Evolutionary conservation across 2,888 invertebrate genomes (phyloP).

Genomic region (Podotricha telesiphe): DNA sequence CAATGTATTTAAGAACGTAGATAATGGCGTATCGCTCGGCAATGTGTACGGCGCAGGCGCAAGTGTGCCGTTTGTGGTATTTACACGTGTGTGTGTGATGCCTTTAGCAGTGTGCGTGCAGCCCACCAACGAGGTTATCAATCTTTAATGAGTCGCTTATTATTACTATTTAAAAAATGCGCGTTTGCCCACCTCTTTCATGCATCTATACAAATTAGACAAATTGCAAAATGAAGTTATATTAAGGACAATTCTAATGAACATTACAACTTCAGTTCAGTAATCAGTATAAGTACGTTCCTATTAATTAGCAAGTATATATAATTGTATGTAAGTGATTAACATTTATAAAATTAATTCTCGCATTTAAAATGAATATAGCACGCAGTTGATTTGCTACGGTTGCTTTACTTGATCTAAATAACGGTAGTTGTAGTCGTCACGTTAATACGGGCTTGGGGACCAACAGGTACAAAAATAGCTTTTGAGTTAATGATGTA

Average conservation of each 20-base stretch:
- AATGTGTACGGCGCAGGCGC: slow-evolving; percentile 45
- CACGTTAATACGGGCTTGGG: slow-evolving; percentile 36
- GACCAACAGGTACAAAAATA: slow-evolving; percentile 30
- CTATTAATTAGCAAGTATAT: slow-evolving; percentile 40
- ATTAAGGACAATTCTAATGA: not conserved
- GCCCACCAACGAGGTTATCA: slow-evolving; percentile 74
- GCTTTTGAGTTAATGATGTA: slow-evolving; percentile 11
- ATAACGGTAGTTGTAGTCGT: slow-evolving; percentile 38
- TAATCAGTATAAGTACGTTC: slow-evolving; percentile 37
- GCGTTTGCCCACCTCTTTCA: slow-evolving; percentile 53
- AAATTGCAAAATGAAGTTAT: slow-evolving; percentile 23
- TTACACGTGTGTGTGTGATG: slow-evolving; percentile 47
- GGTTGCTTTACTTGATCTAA: slow-evolving; percentile 42
- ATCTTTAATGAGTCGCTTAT: slow-evolving; percentile 69
- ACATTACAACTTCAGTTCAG: not conserved
- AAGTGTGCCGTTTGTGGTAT: slow-evolving; percentile 50
- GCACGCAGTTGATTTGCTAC: slow-evolving; percentile 41
- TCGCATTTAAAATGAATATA: slow-evolving; percentile 37
- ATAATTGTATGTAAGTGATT: slow-evolving; percentile 39
- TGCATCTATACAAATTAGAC: slow-evolving; percentile 45
- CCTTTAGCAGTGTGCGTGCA: slow-evolving; percentile 52
- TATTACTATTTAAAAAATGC: slow-evolving; percentile 58
- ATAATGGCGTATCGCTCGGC: slow-evolving; percentile 49
- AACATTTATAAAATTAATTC: slow-evolving; percentile 36
- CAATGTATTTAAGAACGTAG: slow-evolving; percentile 53